A percentile compares a stretch with the other conserved stretches of the same genome.
Evolutionary conservation across 2,888 invertebrate genomes (phyloP).

Genomic region (Maniola hyperantus): DNA sequence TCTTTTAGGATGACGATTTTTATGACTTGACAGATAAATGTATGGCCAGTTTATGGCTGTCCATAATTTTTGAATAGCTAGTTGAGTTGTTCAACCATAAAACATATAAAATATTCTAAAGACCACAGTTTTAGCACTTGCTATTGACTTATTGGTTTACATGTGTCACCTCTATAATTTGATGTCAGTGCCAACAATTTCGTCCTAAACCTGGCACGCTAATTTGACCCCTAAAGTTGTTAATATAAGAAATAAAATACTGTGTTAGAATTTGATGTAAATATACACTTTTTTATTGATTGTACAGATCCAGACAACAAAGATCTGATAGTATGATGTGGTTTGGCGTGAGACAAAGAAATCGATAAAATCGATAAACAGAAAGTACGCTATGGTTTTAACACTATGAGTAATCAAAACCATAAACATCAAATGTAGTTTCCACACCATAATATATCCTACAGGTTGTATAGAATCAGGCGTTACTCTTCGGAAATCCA

Average conservation of each 20-base stretch:
- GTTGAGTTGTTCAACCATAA: not conserved
- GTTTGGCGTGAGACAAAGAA: constrained; percentile 64
- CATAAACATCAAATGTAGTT: not conserved
- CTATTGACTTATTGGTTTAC: constrained; percentile 42
- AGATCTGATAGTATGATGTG: constrained; percentile 57
- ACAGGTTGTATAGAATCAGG: too few relatives aligned
- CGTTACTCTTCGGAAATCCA: too few relatives aligned
- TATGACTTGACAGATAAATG: not conserved
- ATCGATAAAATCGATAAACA: constrained; percentile 50
- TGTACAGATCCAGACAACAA: constrained; percentile 42
- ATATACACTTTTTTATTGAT: not conserved
- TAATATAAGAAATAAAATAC: constrained; percentile 13
- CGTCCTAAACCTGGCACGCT: constrained; percentile 22
- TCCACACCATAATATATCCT: not conserved
- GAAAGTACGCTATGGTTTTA: constrained; percentile 65
- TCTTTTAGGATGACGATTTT: not conserved
- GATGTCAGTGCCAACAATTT: constrained; percentile 21
- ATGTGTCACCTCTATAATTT: constrained; percentile 37
- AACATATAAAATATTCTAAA: constrained; percentile 23
- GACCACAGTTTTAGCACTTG: constrained; percentile 36
- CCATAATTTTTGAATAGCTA: not conserved
- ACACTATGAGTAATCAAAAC: constrained; percentile 51
- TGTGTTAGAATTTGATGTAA: constrained; percentile 1
- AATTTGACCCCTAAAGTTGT: constrained; percentile 10
- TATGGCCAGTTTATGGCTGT: not conserved